A percentile compares a stretch with the other conserved stretches of the same genome.
These are phyloP conservation scores for Scyliorhinus canicula DNA, from an alignment of 2,797 vertebrate genomes.

Conservation along the genomic window DNA sequence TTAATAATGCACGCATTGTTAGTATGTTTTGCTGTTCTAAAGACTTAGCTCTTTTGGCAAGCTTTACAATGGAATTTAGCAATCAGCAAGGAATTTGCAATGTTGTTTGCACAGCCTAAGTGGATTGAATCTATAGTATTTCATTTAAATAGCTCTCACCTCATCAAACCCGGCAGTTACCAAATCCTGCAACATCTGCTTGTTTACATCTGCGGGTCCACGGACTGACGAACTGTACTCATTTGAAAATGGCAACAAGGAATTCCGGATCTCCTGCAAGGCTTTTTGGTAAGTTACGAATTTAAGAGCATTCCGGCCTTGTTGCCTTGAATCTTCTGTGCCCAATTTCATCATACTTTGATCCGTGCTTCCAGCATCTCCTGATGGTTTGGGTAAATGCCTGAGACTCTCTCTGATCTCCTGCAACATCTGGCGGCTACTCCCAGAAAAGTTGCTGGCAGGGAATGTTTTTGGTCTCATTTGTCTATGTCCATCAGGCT, in stretches of 20 bases:
- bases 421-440: slow-evolving; percentile 93
- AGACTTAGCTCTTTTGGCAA: not conserved
- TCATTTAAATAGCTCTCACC: slow-evolving; percentile 56
- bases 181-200: slow-evolving; percentile 74
- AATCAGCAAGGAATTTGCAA: not conserved
- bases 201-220: slow-evolving; percentile 66
- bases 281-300: slow-evolving; percentile 81
- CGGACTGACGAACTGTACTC: slow-evolving; percentile 63
- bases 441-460: slow-evolving; percentile 84
- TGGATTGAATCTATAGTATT: not conserved
- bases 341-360: slow-evolving; percentile 61
- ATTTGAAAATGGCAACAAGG: slow-evolving; percentile 82
- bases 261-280: slow-evolving; percentile 88
- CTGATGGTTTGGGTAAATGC: slow-evolving; percentile 80
- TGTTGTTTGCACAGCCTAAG: not conserved
- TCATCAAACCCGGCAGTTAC: slow-evolving; percentile 80
- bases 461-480: slow-evolving; percentile 99
- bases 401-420: slow-evolving; percentile 93
- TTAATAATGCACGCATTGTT: not conserved
- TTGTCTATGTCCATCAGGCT: slow-evolving; percentile 92
- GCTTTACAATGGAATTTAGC: not conserved
- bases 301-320: slow-evolving; percentile 74
- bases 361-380: slow-evolving; percentile 74
- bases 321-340: slow-evolving; percentile 76
- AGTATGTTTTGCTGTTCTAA: not conserved